Conservation (phyloP, 2,888 invertebrate genomes). For the Drosophila macrothrix region DNA sequence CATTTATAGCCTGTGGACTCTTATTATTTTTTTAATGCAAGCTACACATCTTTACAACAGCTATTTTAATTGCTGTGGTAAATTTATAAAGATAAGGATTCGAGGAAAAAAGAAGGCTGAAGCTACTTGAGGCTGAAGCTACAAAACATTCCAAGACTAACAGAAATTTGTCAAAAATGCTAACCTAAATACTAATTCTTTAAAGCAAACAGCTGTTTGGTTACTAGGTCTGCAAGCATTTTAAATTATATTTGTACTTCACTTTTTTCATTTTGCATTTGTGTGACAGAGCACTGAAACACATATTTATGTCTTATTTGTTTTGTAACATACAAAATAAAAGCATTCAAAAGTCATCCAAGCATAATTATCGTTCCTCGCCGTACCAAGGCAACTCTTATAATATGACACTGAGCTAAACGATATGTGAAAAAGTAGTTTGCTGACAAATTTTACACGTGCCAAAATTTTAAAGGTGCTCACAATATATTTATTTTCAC, state of each 20-base stretch:
- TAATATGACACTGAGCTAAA: not conserved
- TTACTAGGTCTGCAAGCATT: not conserved
- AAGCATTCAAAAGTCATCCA: not conserved
- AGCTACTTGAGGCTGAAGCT: not conserved
- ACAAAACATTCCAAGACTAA: not conserved
- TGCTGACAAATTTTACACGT: not conserved
- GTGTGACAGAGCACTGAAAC: not conserved
- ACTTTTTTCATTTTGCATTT: not conserved
- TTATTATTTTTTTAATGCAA: not conserved
- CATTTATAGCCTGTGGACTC: not conserved
- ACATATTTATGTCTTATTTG: not conserved
- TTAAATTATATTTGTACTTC: not conserved
- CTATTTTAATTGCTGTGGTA: not conserved
- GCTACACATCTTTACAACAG: not conserved
- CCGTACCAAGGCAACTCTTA: not conserved
- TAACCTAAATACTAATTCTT: not conserved
- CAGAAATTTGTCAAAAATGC: not conserved
- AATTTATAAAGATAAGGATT: not conserved
- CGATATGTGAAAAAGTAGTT: not conserved
- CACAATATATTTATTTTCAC: not conserved
- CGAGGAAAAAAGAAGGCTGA: not conserved
- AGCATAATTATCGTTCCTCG: not conserved
- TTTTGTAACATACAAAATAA: not conserved
- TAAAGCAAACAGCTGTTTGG: not conserved
- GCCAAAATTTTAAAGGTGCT: not conserved